Percentiles rank a stretch among this genome's conserved stretches.
phyloP scores from a whole-genome alignment of 2,888 invertebrate species.

The Atethmia centrago region DNA sequence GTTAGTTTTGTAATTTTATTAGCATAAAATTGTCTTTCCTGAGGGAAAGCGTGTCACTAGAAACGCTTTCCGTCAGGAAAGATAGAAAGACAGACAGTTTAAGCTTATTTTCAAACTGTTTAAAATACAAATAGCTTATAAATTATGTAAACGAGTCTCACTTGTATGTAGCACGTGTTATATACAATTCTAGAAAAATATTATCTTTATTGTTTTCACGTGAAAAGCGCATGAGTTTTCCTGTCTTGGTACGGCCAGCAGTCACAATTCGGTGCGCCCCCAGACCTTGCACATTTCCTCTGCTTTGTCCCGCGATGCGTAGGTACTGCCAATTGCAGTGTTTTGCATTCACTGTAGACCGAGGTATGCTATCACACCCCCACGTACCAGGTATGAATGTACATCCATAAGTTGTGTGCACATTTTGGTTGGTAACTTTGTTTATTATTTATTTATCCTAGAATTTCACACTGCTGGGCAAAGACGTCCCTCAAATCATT shows the following conservation, averaged over 20 bases:
- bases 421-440: background rate
- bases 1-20: too few species aligned
- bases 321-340: conserved; percentile 43
- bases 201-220: background rate
- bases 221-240: conserved; percentile 46
- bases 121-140: too few species aligned
- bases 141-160: background rate
- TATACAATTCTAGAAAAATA: background rate
- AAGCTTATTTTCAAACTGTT: too few species aligned
- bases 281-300: conserved; percentile 72
- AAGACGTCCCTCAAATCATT: background rate
- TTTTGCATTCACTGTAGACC: conserved; percentile 41
- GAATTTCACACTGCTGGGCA: background rate
- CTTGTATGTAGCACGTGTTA: background rate
- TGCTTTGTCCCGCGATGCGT: conserved; percentile 65
- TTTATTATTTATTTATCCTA: background rate
- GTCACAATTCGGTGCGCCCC: conserved; percentile 69
- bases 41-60: too few species aligned
- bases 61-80: too few species aligned
- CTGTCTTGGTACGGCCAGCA: conserved; percentile 47
- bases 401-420: background rate
- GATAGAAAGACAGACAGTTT: too few species aligned
- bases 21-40: too few species aligned
- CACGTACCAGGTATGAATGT: too few species aligned
- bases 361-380: conserved; percentile 21